phyloP scores from a whole-genome alignment of 2,888 invertebrate genomes.

The Cataglyphis livida region DNA sequence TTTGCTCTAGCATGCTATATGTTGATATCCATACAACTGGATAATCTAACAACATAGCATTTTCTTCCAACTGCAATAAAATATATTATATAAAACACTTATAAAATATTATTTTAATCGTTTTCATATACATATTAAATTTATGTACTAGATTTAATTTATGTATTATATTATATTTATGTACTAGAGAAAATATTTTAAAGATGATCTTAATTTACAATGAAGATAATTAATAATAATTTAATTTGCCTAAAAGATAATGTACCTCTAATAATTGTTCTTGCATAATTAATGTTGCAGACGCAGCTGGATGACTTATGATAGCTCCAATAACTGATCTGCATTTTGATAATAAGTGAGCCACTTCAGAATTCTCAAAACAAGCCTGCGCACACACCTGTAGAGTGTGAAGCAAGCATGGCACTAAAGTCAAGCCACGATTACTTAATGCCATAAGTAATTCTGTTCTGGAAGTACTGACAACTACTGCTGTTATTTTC shows the following conservation, averaged over 20 bases:
- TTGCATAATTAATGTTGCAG: slow-evolving; percentile 82
- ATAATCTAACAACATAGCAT: slow-evolving; percentile 82
- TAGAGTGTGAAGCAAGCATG: slow-evolving; percentile 85
- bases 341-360: slow-evolving; percentile 83
- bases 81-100: slow-evolving; percentile 1
- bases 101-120: background rate
- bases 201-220: background rate
- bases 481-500: slow-evolving; percentile 85
- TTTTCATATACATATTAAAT: background rate
- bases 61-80: slow-evolving; percentile 80
- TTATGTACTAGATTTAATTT: background rate
- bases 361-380: slow-evolving; percentile 84
- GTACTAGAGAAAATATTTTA: background rate
- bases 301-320: slow-evolving; percentile 80
- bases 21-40: slow-evolving; percentile 86
- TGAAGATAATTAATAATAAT: slow-evolving; percentile 10
- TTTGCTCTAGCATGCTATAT: slow-evolving; percentile 85
- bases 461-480: slow-evolving; percentile 82
- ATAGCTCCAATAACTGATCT: slow-evolving; percentile 84
- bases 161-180: slow-evolving; percentile 1
- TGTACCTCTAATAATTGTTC: slow-evolving; percentile 83
- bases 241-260: background rate
- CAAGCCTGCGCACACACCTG: slow-evolving; percentile 85
- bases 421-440: slow-evolving; percentile 84
- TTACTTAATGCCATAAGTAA: slow-evolving; percentile 80